Conservation (phyloP, 2,888 invertebrate species). For the Ennomos erosarius region DNA sequence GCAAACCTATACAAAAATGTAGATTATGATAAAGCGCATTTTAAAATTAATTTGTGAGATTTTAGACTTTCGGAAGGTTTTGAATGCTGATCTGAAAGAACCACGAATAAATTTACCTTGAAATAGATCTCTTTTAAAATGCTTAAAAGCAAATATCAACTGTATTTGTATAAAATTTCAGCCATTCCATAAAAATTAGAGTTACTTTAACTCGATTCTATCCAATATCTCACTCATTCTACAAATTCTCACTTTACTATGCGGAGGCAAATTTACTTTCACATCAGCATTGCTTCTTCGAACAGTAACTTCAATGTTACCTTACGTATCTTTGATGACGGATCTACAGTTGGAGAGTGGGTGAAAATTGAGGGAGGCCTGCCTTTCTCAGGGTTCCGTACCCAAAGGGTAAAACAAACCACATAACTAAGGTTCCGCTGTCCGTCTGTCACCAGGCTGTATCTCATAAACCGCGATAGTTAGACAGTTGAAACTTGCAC, state of each 20-base stretch:
- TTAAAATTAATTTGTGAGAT: constrained; percentile 5
- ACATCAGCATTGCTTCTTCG: constrained; percentile 14
- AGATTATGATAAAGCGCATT: constrained; percentile 1
- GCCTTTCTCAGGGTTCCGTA: too few relatives aligned
- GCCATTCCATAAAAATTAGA: constrained; percentile 22
- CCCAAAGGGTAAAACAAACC: too few relatives aligned
- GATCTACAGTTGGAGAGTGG: not conserved
- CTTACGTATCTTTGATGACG: not conserved
- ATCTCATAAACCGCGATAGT: too few relatives aligned
- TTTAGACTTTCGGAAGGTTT: not conserved
- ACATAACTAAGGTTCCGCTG: too few relatives aligned
- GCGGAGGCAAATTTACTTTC: constrained; percentile 3
- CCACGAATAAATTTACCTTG: too few relatives aligned
- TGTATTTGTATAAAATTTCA: constrained; percentile 1
- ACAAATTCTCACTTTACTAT: not conserved
- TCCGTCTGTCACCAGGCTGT: too few relatives aligned
- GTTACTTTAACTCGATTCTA: constrained; percentile 6
- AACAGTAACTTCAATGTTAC: constrained; percentile 17
- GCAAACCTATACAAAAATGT: not conserved
- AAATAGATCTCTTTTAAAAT: too few relatives aligned
- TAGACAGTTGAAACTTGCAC: too few relatives aligned
- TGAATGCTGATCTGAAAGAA: constrained; percentile 21
- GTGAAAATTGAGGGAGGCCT: not conserved
- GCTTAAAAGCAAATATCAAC: not conserved
- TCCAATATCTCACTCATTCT: constrained; percentile 13